Evolutionary conservation across 2,888 invertebrate species (phyloP).

Genomic region (Anarsia innoxiella): DNA sequence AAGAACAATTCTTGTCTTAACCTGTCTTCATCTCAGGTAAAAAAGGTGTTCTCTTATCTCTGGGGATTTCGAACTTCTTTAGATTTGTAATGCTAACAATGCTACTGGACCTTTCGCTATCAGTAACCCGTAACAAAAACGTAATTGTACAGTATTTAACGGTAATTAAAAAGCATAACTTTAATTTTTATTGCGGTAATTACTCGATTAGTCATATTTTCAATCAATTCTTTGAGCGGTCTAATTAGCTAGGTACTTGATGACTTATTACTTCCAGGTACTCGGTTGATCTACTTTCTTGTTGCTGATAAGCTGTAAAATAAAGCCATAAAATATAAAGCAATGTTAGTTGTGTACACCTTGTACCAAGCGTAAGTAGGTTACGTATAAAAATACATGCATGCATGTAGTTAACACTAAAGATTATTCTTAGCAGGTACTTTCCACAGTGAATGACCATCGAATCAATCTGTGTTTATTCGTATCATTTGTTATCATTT

Average conservation of each 20-base stretch:
- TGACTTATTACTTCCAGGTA: neutral
- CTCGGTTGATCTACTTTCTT: slow-evolving; percentile 4
- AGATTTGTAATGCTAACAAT: slow-evolving; percentile 24
- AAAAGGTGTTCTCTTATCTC: slow-evolving; percentile 25
- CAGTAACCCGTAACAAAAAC: too few relatives aligned
- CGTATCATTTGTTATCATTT: slow-evolving; percentile 41
- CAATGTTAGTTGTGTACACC: slow-evolving; percentile 2
- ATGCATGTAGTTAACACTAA: neutral
- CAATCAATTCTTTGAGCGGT: too few relatives aligned
- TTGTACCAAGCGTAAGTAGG: slow-evolving; percentile 4
- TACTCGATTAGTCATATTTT: too few relatives aligned
- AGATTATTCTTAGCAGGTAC: neutral
- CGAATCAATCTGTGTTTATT: slow-evolving; percentile 11
- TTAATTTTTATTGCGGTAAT: too few relatives aligned
- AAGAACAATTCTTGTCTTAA: slow-evolving; percentile 28
- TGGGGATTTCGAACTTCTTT: slow-evolving; percentile 19
- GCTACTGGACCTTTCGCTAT: slow-evolving; percentile 21
- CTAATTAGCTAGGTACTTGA: too few relatives aligned
- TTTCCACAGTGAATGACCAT: slow-evolving; percentile 4
- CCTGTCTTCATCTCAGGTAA: slow-evolving; percentile 37
- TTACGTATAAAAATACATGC: slow-evolving; percentile 6
- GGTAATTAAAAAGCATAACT: too few relatives aligned
- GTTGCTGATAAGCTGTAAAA: slow-evolving; percentile 7
- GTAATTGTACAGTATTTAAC: too few relatives aligned
- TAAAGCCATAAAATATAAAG: slow-evolving; percentile 8